Base-by-base conservation (phyloP, 2,888 invertebrate genomes). In the Metalampra italica region DNA sequence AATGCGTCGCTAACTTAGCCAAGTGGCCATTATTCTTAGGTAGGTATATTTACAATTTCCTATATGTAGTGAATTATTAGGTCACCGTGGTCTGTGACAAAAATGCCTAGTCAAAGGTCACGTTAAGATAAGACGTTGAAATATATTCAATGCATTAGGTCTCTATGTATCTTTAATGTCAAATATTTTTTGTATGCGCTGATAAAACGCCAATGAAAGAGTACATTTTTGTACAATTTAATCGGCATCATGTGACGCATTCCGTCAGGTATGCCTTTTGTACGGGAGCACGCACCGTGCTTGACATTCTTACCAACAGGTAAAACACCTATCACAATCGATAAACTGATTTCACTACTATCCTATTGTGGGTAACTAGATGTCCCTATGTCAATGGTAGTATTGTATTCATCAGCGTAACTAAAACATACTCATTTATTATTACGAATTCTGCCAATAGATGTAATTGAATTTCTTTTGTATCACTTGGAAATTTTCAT, bases 301-400 rank as follows among this genome's bases (percentile, higher is more conserved):
- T 62, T 56, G 65, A 61, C 65, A 64, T 69, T 74, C 57, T 61
- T 63, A 66, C 70, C 70, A 71, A 74, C 71, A 59, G 43, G 44
- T 41, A 66, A 71, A 67, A 79, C 81, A 79, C 78, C 75, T 75
- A 60, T 55, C 61, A 71, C 65, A 78, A 76, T 77, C 72, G 73
- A 79, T 79, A 75, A 72, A 72, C 66, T 64, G 67, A 72, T 68
- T 75, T 68, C 61, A 64, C 55, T 57, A 49, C 60, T 49, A 5
- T 44, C 52, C 47, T 50, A 50, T 60, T 64, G 62, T 68, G 61
- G 62, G 60, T 58, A 63, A 59, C 50, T 52, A 46, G 43, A 44
- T 50, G 46, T 45, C 32, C 40, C 47, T 40, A 47, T 13, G 11
- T 44, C 30, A 50, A 46, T 39, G 13, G 29, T 13, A 30, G 41